A percentile compares a stretch with the other conserved stretches of the same genome.
These are phyloP conservation scores for Euspilapteryx auroguttella DNA, from an alignment of 2,888 invertebrate genomes.

Conservation along the genomic window DNA sequence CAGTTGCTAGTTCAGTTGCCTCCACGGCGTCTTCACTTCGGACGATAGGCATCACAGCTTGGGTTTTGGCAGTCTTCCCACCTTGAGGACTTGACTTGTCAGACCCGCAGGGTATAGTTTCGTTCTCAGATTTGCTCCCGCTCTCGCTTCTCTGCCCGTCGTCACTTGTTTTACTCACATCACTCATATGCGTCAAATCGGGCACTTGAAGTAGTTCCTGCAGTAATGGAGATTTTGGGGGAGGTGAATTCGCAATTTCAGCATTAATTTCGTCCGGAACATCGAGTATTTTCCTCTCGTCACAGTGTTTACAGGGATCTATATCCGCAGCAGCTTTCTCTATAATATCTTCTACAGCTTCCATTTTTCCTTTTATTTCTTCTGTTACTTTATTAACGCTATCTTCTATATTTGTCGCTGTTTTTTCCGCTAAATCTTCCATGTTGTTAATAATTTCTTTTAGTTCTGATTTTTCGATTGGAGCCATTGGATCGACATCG, in stretches of 20 bases:
- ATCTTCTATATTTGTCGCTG: constrained; percentile 7
- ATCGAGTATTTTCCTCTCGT: constrained; percentile 28
- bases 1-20: constrained; percentile 17
- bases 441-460: constrained; percentile 18
- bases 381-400: constrained; percentile 2
- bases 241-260: constrained; percentile 38
- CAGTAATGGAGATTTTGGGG: constrained; percentile 43
- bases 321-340: constrained; percentile 7
- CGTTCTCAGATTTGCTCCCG: constrained; percentile 43
- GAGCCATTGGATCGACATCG: constrained; percentile 15
- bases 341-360: constrained; percentile 7
- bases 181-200: constrained; percentile 39
- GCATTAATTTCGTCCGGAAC: constrained; percentile 7
- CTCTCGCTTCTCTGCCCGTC: constrained; percentile 45
- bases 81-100: constrained; percentile 49
- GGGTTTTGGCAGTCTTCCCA: constrained; percentile 41
- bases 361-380: constrained; percentile 7
- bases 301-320: no score
- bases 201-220: constrained; percentile 41
- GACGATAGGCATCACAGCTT: constrained; percentile 51
- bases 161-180: constrained; percentile 41
- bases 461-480: constrained; percentile 13
- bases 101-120: constrained; percentile 49
- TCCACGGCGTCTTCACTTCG: constrained; percentile 45
- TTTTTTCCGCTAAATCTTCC: constrained; percentile 17